Percentiles rank a stretch among this genome's conserved stretches.
phyloP scores from a whole-genome alignment of 2,113 vertebrate genomes.

The Oreochromis spilurus region DNA sequence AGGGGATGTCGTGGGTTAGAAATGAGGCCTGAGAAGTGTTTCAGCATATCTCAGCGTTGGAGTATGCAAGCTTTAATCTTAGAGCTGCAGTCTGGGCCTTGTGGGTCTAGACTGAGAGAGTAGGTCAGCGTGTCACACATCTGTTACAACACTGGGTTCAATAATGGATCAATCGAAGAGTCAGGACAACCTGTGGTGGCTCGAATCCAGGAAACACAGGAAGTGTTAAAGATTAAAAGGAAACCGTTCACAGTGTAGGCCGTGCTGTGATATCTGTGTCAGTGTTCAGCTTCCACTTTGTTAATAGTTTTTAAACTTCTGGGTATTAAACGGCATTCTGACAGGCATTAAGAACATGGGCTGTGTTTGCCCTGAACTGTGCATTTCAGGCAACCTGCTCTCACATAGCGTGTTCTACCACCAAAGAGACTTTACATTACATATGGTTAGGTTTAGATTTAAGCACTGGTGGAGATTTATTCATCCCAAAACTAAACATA shows the following conservation, averaged over 20 bases:
- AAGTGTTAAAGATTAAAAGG: not conserved
- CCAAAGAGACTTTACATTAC: not conserved
- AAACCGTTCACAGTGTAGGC: not conserved
- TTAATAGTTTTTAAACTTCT: not conserved
- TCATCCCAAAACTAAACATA: not conserved
- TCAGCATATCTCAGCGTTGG: not conserved
- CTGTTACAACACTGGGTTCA: not conserved
- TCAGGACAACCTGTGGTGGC: not conserved
- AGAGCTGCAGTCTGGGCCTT: not conserved
- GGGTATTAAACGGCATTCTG: rapidly evolving
- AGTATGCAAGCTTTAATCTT: not conserved
- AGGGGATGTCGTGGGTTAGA: not conserved
- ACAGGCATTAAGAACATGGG: not conserved
- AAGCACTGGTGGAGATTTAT: not conserved
- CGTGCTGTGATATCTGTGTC: not conserved
- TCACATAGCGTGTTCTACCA: rapidly evolving
- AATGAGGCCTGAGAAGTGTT: not conserved
- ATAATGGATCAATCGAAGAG: not conserved
- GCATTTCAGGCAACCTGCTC: not conserved
- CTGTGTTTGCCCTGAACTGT: rapidly evolving
- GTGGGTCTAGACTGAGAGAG: not conserved
- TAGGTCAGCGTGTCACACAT: not conserved
- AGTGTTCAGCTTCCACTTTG: not conserved
- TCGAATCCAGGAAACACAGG: not conserved
- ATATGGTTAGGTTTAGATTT: not conserved